Conservation (phyloP, 1,140 invertebrate genomes). For the Drosophila leontia region DNA sequence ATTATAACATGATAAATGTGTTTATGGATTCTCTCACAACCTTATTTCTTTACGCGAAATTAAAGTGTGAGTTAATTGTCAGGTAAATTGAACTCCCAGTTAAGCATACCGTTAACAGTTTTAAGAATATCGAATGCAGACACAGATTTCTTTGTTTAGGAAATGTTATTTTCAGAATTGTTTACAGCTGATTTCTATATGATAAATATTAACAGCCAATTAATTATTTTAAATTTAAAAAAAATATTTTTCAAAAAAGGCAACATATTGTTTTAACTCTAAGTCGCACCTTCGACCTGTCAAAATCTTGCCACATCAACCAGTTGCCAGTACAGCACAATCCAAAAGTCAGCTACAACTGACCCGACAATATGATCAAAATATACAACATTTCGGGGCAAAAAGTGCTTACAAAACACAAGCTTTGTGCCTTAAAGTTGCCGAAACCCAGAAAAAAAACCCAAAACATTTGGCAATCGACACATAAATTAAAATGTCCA, state of each 20-base stretch:
- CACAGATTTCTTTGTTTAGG: no score
- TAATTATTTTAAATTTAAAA: no score
- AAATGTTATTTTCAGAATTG: neutral
- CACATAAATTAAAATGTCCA: constrained; percentile 69
- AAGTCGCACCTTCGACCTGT: neutral
- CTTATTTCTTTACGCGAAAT: neutral
- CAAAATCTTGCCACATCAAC: neutral
- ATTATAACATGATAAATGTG: neutral
- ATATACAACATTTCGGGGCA: neutral
- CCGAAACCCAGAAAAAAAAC: constrained; percentile 16
- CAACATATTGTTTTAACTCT: neutral
- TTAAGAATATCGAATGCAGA: no score
- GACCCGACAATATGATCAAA: constrained; percentile 45
- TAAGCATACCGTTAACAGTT: neutral
- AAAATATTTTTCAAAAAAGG: neutral
- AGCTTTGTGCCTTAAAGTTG: constrained; percentile 37
- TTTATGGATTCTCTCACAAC: neutral
- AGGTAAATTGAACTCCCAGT: neutral
- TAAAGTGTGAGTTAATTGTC: neutral
- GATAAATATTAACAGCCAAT: neutral
- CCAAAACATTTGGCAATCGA: constrained; percentile 60
- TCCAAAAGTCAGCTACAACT: constrained; percentile 8
- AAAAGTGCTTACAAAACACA: constrained; percentile 36
- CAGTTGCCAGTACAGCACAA: neutral
- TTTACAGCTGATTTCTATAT: neutral